Percentiles rank a stretch among this genome's conserved stretches.
phyloP scores from a whole-genome alignment of 2,797 vertebrate genomes.

The Ctenochaetus hawaiiensis region DNA sequence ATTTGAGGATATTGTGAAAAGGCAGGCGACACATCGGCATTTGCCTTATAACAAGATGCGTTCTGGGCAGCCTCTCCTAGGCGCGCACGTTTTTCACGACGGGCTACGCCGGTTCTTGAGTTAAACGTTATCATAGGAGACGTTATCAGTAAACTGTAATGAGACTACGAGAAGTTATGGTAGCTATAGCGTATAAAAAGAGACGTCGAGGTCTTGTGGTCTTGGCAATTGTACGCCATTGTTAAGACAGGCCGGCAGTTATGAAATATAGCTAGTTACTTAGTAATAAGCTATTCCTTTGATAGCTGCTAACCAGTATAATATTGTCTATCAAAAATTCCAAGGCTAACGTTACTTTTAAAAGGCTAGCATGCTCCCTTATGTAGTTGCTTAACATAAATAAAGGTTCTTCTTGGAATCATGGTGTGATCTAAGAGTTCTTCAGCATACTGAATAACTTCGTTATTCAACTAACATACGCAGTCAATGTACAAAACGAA shows the following conservation, averaged over 20 bases:
- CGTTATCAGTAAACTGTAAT: background rate
- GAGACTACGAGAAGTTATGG: background rate
- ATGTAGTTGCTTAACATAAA: background rate
- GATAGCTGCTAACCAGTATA: background rate
- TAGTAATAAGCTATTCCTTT: conserved; percentile 20
- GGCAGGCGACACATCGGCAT: conserved; percentile 76
- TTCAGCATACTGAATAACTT: background rate
- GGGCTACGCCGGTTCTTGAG: conserved; percentile 54
- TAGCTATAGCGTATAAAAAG: background rate
- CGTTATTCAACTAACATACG: background rate
- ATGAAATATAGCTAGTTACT: conserved; percentile 30
- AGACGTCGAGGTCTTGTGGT: background rate
- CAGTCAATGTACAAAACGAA: conserved; percentile 62
- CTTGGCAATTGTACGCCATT: background rate
- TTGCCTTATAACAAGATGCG: conserved; percentile 65
- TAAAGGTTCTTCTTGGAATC: rapidly evolving
- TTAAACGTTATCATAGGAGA: conserved; percentile 14
- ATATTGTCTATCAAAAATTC: background rate
- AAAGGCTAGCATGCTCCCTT: rapidly evolving
- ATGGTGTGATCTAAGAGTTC: rapidly evolving
- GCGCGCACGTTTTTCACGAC: conserved; percentile 64
- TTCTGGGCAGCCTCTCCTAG: conserved; percentile 74
- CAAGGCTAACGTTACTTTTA: background rate
- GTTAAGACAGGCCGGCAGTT: conserved; percentile 28
- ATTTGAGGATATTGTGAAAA: conserved; percentile 58